A percentile compares a stretch with the other conserved stretches of the same genome.
phyloP scores from a whole-genome alignment of 2,113 vertebrate species.

The Turdus rufiventris region DNA sequence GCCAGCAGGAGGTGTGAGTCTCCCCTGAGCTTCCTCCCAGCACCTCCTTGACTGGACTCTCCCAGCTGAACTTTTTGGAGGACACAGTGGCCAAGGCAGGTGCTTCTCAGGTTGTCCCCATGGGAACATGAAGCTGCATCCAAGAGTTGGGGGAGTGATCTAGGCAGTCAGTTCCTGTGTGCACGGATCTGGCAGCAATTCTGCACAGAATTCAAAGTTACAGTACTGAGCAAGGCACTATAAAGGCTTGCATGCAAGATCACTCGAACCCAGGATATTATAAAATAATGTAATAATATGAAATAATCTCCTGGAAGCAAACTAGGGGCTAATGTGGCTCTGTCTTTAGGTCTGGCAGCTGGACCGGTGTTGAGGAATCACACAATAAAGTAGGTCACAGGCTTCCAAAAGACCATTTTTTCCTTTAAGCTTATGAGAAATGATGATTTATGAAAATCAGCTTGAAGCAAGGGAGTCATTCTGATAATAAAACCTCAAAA shows the following conservation, averaged over 20 bases:
- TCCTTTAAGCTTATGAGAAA: not conserved
- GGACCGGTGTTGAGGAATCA: not conserved
- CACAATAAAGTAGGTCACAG: not conserved
- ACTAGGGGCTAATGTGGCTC: not conserved
- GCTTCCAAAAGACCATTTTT: not conserved
- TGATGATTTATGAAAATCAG: slow-evolving; percentile 45
- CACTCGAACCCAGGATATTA: not conserved
- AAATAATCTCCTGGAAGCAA: slow-evolving; percentile 21
- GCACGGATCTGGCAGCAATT: not conserved
- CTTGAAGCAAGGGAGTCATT: slow-evolving; percentile 7
- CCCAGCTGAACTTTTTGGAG: not conserved
- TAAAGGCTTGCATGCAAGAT: not conserved
- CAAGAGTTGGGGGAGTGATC: not conserved
- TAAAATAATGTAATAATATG: not conserved
- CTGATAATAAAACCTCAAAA: slow-evolving; percentile 43
- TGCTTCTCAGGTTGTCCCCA: not conserved
- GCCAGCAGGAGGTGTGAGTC: accelerated
- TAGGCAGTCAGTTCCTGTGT: not conserved
- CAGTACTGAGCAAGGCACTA: not conserved
- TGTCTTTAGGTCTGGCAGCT: slow-evolving; percentile 3
- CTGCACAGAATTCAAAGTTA: not conserved
- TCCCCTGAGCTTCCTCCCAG: not conserved
- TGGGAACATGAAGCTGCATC: not conserved
- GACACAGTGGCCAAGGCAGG: not conserved
- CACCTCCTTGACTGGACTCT: not conserved